A percentile compares a stretch with the other conserved stretches of the same genome.
Conservation (phyloP, 2,797 vertebrate genomes). For the Phyllotis vaccarum region DNA sequence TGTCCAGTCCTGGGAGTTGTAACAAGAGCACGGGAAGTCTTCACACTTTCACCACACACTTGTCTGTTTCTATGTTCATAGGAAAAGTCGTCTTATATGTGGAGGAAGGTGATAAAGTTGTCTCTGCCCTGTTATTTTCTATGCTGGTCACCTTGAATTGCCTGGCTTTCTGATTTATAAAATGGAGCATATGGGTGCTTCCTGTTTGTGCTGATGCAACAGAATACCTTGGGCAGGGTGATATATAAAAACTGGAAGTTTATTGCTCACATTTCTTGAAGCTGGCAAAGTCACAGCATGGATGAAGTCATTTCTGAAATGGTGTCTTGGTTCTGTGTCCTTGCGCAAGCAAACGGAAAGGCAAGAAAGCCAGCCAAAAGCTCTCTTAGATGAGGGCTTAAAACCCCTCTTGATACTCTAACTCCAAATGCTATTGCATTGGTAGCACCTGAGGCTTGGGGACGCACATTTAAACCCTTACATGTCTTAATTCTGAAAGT, state of each 20-base stretch:
- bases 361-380: neutral
- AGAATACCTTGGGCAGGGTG: neutral
- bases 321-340: neutral
- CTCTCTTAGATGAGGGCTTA: neutral
- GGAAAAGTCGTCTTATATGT: neutral
- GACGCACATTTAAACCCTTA: neutral
- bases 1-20: neutral
- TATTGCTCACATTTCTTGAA: neutral
- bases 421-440: neutral
- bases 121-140: neutral
- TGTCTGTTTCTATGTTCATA: neutral
- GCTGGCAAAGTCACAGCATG: neutral
- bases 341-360: neutral
- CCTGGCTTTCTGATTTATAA: neutral
- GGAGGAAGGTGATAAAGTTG: neutral
- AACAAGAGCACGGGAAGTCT: neutral
- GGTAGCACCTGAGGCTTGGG: neutral
- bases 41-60: fast-evolving
- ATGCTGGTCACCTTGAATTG: neutral
- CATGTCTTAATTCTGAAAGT: neutral
- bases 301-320: neutral
- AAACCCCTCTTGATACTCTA: neutral
- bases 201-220: neutral
- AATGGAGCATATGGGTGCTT: neutral
- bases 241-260: neutral